These are phyloP conservation scores for Palythoa caribaeorum DNA, from an alignment of 92 coral and sea anemone genomes.

Conservation along the genomic window DNA sequence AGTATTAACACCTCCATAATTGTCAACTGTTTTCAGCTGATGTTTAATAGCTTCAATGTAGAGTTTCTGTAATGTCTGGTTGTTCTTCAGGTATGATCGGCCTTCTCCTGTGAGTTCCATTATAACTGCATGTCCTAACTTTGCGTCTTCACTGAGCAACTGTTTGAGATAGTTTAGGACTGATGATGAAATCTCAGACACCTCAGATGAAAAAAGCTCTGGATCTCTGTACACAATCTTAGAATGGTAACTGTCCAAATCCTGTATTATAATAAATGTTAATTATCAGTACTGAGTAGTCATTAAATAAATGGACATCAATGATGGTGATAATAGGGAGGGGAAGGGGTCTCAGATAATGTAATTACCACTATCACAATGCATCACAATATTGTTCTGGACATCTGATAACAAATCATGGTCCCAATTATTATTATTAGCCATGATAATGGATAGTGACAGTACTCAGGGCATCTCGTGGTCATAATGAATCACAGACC, in stretches of 20 bases:
- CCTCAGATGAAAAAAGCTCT: slow-evolving; percentile 66
- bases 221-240: slow-evolving; percentile 83
- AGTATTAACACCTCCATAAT: slow-evolving; percentile 5
- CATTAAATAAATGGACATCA: neutral
- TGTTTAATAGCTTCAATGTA: slow-evolving; percentile 72
- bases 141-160: slow-evolving; percentile 77
- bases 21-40: slow-evolving; percentile 61
- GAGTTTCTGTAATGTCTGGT: slow-evolving; percentile 75
- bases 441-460: too few species aligned
- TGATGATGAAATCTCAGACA: slow-evolving; percentile 75
- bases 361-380: too few species aligned
- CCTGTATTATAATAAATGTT: slow-evolving; percentile 59
- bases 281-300: neutral
- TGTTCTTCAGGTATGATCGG: slow-evolving; percentile 74
- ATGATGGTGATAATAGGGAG: neutral
- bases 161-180: slow-evolving; percentile 65
- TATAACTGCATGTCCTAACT: slow-evolving; percentile 85
- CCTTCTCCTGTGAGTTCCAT: slow-evolving; percentile 74
- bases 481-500: too few species aligned
- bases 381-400: too few species aligned
- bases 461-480: too few species aligned
- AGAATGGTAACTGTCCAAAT: slow-evolving; percentile 88
- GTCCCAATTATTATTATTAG: too few species aligned
- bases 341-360: neutral
- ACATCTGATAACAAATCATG: too few species aligned